phyloP scores from a whole-genome alignment of 2,797 vertebrate genomes.

The Chelidonichthys spinosus region DNA sequence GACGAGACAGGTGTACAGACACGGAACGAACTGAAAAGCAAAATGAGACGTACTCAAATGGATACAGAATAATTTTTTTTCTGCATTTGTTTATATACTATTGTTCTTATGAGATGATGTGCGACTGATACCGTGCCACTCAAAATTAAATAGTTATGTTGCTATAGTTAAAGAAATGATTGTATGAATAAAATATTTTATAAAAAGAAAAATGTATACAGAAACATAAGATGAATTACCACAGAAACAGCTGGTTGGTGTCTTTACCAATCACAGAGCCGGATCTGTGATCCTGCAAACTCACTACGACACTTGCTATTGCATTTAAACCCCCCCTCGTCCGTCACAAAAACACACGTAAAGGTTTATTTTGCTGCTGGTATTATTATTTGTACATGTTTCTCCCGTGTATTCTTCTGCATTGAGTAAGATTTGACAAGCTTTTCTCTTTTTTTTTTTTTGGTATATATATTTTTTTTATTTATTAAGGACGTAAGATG shows the following conservation, averaged over 20 bases:
- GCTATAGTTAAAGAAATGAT: conserved; percentile 94
- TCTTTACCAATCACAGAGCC: conserved; percentile 78
- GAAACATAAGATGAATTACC: conserved; percentile 89
- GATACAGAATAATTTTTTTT: conserved; percentile 90
- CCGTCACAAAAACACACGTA: conserved; percentile 73
- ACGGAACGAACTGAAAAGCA: conserved; percentile 84
- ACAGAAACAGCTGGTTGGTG: conserved; percentile 85
- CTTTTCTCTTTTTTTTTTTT: conserved; percentile 86
- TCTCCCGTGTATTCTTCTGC: conserved; percentile 87
- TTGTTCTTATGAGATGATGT: conserved; percentile 95
- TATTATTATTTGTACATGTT: conserved; percentile 90
- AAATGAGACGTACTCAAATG: conserved; percentile 88
- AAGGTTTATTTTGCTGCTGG: conserved; percentile 86
- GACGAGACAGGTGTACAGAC: conserved; percentile 91
- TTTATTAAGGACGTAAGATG: conserved; percentile 91
- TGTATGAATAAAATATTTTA: conserved; percentile 99
- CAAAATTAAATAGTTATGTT: conserved; percentile 92
- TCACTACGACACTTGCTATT: conserved; percentile 69
- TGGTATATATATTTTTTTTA: conserved; percentile 86
- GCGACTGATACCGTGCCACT: conserved; percentile 91
- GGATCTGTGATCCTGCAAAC: conserved; percentile 85
- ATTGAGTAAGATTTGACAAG: conserved; percentile 86
- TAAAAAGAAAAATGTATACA: conserved; percentile 96
- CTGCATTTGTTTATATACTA: conserved; percentile 98
- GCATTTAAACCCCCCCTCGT: conserved; percentile 82